Percentiles rank a stretch among this genome's conserved stretches.
Conservation (phyloP, 30 jellyfish, hydroid and myxozoan species). For the Sanderia malayensis region DNA sequence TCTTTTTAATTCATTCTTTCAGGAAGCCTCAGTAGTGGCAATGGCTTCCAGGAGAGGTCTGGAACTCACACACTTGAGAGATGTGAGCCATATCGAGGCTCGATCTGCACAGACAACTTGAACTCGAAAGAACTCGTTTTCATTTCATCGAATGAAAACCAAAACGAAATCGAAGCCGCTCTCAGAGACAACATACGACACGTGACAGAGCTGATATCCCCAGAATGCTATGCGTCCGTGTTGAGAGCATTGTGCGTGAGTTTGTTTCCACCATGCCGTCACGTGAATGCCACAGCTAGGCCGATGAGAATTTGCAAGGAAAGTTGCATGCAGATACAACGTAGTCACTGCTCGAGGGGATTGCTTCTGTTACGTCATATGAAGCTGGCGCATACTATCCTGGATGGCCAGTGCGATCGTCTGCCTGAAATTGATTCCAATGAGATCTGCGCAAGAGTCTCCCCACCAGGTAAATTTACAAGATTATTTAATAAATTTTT, state of each 20-base stretch:
- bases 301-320: slow-evolving; percentile 52
- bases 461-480: slow-evolving; percentile 51
- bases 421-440: slow-evolving; percentile 56
- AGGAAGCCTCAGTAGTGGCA: slow-evolving; percentile 20
- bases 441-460: slow-evolving; percentile 47
- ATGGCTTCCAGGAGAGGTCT: slow-evolving; percentile 45
- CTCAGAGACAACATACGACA: slow-evolving; percentile 19
- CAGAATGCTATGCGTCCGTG: slow-evolving; percentile 48
- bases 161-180: slow-evolving; percentile 35
- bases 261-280: slow-evolving; percentile 49
- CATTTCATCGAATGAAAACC: slow-evolving; percentile 44
- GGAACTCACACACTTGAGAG: slow-evolving; percentile 20
- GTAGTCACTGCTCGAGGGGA: slow-evolving; percentile 34
- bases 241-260: slow-evolving; percentile 45
- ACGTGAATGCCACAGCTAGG: slow-evolving; percentile 17
- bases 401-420: slow-evolving; percentile 13
- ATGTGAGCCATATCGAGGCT: slow-evolving; percentile 49
- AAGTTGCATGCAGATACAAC: slow-evolving; percentile 27
- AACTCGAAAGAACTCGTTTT: slow-evolving; percentile 23
- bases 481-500: no score
- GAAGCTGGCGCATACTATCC: slow-evolving; percentile 8
- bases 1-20: not conserved
- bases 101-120: slow-evolving; percentile 40
- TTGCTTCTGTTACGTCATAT: slow-evolving; percentile 16
- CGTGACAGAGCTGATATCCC: slow-evolving; percentile 16